These are phyloP conservation scores for Poecile atricapillus DNA, from an alignment of 2,113 vertebrate species.

Conservation along the genomic window DNA sequence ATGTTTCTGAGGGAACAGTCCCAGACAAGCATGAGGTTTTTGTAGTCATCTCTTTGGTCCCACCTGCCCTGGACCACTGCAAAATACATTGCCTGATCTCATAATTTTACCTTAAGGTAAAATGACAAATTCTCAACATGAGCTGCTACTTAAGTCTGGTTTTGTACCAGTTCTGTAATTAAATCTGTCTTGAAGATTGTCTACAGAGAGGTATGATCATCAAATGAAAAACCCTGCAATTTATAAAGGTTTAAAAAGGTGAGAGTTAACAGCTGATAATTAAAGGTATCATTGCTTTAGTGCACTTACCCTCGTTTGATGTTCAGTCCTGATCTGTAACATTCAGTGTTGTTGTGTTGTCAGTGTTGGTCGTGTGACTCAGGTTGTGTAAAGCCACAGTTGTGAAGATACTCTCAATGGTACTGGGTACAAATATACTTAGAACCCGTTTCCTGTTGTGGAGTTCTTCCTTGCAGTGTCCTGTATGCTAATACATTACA, in stretches of 20 bases:
- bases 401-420: not conserved
- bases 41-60: not conserved
- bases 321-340: not conserved
- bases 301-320: not conserved
- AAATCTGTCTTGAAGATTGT: not conserved
- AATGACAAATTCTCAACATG: not conserved
- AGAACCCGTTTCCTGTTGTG: slow-evolving; percentile 6
- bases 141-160: not conserved
- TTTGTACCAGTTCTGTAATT: not conserved
- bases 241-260: not conserved
- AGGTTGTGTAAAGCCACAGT: not conserved
- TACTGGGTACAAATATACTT: not conserved
- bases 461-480: not conserved
- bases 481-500: not conserved
- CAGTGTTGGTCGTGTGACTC: not conserved
- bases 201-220: not conserved
- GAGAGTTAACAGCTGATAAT: not conserved
- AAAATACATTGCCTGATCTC: not conserved
- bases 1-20: not conserved
- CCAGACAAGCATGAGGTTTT: fast-evolving
- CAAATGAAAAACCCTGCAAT: not conserved
- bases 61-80: not conserved
- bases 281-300: not conserved
- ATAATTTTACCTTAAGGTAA: not conserved
- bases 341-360: not conserved